Evolutionary conservation across 2,888 invertebrate genomes (phyloP), one percentile per base, ranked within the genome.

Genomic region (Tenthredo livida): DNA sequence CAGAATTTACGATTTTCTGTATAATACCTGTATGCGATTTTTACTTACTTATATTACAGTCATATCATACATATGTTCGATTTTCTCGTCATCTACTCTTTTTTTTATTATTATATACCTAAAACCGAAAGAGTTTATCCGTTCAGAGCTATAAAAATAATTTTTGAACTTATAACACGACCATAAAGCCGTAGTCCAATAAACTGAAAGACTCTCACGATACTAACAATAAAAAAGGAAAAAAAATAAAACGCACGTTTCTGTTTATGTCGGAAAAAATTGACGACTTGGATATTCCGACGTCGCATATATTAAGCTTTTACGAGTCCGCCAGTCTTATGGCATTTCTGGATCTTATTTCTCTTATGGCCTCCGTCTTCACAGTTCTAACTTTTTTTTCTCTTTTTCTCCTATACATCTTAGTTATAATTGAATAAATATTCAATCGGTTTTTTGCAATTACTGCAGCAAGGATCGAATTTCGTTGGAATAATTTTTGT

Each of bases 91-190:
- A n/a, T 58, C 58, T 21, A 47, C 9, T 58, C 1, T 33, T 37
- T 37, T 37, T 37, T 7, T 37, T 58, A 9, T 67, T 67, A 25
- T 33, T 67, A 67, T 25, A 21, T 25, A 29, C 12, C 9, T 15
- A 67, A 65, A 21, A 61, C 25, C 10, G 67, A 67, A 67, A 17
- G 12, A 33, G 67, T 67, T 61, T 25, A 61, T 67, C 67, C 67
- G 33, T 67, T 67, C 33, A 33, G 17, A 17, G 33, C 17, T 4
- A 17, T 67, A 12, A 67, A 67, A 33, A 67, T 67, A 67, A 67
- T 67, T 67, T 33, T 33, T 17, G 25, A 67, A 67, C 67, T 67
- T 33, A 67, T 67, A 33, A 67, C 67, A 67, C 15, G 67, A 67
- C 67, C 17, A 67, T 67, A 67, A 67, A 67, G 0, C 33, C 17